Conservation (phyloP, 2,888 invertebrate genomes). For the Copidosoma aretas region DNA sequence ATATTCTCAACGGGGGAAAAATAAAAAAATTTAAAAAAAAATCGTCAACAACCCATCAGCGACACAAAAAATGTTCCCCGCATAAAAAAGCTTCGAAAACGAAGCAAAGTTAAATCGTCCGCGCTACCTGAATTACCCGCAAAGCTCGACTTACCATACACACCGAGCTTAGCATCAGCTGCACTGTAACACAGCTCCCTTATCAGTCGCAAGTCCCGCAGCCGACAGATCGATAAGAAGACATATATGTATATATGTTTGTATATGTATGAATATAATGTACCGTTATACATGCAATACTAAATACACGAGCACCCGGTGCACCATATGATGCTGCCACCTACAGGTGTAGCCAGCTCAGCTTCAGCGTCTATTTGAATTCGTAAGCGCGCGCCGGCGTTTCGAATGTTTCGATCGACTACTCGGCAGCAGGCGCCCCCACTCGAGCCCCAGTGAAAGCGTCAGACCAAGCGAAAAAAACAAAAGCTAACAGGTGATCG, state of each 20-base stretch:
- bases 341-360: not conserved
- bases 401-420: too few species aligned
- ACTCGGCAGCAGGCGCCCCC: constrained; percentile 17
- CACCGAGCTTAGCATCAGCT: constrained; percentile 3
- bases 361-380: not conserved
- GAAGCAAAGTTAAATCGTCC: constrained; percentile 15
- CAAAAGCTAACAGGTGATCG: too few species aligned
- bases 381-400: not conserved
- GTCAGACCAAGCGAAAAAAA: too few species aligned
- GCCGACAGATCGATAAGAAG: constrained; percentile 26
- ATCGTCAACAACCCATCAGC: too few species aligned
- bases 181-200: constrained; percentile 16
- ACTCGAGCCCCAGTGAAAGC: not conserved
- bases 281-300: not conserved
- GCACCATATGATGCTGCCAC: constrained; percentile 18
- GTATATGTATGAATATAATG: too few species aligned
- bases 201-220: constrained; percentile 19
- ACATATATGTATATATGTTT: too few species aligned
- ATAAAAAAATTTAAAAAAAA: too few species aligned
- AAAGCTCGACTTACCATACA: not conserved
- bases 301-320: too few species aligned
- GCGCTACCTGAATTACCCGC: constrained; percentile 31
- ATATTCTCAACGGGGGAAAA: too few species aligned
- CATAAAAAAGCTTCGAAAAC: not conserved
- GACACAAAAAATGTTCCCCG: too few species aligned